These are phyloP conservation scores for Anoplius nigerrimus DNA, from an alignment of 2,888 invertebrate genomes.

Conservation along the genomic window DNA sequence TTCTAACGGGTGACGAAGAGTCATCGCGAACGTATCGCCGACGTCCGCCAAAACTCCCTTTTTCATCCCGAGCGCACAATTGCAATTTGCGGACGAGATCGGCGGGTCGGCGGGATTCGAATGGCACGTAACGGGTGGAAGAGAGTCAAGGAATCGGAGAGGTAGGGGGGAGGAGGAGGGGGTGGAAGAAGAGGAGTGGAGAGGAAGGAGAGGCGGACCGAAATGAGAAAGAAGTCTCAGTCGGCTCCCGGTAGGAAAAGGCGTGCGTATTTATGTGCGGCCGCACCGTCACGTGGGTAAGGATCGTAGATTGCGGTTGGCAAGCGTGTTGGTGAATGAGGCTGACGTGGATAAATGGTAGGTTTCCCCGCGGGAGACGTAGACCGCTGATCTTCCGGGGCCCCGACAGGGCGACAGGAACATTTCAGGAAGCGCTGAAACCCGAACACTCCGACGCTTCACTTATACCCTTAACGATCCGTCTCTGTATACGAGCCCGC, in stretches of 20 bases:
- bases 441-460: not conserved
- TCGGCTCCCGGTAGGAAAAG: no score
- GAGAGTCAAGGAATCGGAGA: no score
- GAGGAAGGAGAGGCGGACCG: no score
- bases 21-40: no score
- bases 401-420: conserved; percentile 16
- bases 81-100: no score
- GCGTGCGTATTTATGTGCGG: not conserved
- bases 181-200: not conserved
- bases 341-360: conserved; percentile 73
- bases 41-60: no score
- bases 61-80: no score
- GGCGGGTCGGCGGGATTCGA: no score
- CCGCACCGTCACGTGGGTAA: conserved; percentile 8
- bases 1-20: no score
- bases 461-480: not conserved
- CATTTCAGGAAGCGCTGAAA: conserved; percentile 7
- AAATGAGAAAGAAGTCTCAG: not conserved
- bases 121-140: no score
- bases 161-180: not conserved
- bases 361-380: conserved; percentile 68
- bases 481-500: no score
- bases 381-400: conserved; percentile 67
- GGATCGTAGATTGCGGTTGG: conserved; percentile 52
- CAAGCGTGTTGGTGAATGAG: conserved; percentile 67